phyloP scores from a whole-genome alignment of 64 coral and sea anemone species.

The Platygyra sinensis region DNA sequence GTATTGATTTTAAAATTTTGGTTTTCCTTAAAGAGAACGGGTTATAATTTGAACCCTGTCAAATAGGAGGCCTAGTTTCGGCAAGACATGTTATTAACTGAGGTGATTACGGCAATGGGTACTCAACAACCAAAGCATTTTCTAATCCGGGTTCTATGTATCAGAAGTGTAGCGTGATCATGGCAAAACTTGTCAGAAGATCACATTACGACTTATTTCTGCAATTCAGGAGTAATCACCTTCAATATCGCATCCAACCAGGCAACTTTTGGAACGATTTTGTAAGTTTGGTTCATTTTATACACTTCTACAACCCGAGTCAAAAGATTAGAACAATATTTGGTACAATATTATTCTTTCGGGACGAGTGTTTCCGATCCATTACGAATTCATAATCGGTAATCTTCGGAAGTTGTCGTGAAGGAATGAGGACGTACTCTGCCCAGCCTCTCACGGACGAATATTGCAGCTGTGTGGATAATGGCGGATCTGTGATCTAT shows the following conservation, averaged over 20 bases:
- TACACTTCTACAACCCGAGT: background rate
- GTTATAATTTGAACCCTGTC: background rate
- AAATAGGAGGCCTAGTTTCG: background rate
- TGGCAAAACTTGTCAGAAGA: slow-evolving; percentile 65
- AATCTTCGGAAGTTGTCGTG: slow-evolving; percentile 2
- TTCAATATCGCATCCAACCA: slow-evolving; percentile 39
- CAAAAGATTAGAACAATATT: background rate
- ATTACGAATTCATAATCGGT: background rate
- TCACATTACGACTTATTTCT: slow-evolving; percentile 81
- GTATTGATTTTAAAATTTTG: background rate
- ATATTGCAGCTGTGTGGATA: slow-evolving; percentile 21
- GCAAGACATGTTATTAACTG: background rate
- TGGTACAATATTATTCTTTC: background rate
- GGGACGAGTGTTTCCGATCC: background rate
- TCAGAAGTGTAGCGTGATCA: background rate
- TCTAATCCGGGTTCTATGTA: too few species aligned
- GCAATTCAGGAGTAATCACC: slow-evolving; percentile 45
- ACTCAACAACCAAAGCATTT: background rate
- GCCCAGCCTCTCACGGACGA: slow-evolving; percentile 16
- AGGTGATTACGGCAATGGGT: background rate
- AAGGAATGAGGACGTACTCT: background rate
- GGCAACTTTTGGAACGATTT: slow-evolving; percentile 75
- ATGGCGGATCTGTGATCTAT: slow-evolving; percentile 32
- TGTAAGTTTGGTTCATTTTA: slow-evolving; percentile 46
- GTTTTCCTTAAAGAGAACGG: background rate